Evolutionary conservation across 2,888 invertebrate species (phyloP).

Genomic region (Coelogynopora nodosa): DNA sequence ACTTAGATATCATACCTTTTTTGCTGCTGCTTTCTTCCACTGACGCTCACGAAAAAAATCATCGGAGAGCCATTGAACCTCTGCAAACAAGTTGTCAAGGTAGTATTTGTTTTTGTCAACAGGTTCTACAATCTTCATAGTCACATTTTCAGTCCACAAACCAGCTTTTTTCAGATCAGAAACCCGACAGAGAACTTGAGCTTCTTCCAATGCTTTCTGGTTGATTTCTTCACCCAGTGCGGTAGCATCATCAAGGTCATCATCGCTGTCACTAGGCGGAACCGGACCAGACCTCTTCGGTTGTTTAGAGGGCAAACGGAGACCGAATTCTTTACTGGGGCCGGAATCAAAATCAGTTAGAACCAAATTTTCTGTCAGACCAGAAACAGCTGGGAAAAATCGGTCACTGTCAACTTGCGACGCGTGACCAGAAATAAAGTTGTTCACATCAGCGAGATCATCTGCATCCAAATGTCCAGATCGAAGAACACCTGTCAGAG

Average conservation of each 20-base stretch:
- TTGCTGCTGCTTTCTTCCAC: constrained; percentile 59
- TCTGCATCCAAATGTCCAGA: constrained; percentile 33
- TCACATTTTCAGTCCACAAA: constrained; percentile 83
- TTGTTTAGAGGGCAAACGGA: background rate
- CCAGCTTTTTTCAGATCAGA: constrained; percentile 86
- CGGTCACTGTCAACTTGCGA: background rate
- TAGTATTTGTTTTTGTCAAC: constrained; percentile 77
- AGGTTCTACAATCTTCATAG: constrained; percentile 74
- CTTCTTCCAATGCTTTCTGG: constrained; percentile 68
- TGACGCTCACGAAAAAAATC: constrained; percentile 96
- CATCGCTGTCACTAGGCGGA: background rate
- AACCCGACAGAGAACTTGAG: constrained; percentile 85
- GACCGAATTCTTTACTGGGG: background rate
- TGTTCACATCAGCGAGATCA: constrained; percentile 13
- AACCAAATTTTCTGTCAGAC: background rate
- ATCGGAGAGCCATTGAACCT: constrained; percentile 95
- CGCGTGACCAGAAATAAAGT: background rate
- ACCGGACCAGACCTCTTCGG: background rate
- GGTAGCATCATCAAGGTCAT: constrained; percentile 1
- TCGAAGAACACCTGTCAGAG: constrained; percentile 4
- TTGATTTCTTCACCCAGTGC: constrained; percentile 15
- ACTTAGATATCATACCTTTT: too few relatives aligned
- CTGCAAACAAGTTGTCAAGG: constrained; percentile 96
- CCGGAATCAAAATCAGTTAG: background rate
- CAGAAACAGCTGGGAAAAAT: constrained; percentile 14